Evolutionary conservation across 2,888 invertebrate genomes (phyloP), one percentile per base, ranked within the genome.

Genomic region (Crossocerus cetratus): DNA sequence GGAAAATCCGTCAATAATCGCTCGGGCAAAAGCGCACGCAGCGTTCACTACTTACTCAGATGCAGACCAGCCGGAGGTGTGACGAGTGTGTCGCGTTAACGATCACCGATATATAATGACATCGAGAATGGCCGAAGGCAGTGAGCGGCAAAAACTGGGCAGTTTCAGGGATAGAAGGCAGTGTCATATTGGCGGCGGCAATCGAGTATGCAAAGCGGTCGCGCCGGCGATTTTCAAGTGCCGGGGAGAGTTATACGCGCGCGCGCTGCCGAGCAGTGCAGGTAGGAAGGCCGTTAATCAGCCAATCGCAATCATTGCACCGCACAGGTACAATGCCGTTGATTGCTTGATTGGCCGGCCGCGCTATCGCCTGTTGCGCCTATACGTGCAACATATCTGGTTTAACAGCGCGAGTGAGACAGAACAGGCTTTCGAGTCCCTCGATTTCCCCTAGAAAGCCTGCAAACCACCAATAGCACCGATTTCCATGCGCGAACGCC

Each of bases 161-260:
- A 32, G 32, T 32, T 32, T 32, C 60, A 64, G 20, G 54, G 81
- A 73, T 76, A 72, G 74, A 72, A 76, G 76, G 76, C 66, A 66
- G 65, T 54, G 59, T 55, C 69, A 62, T 73, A 49, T 60, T 66
- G 64, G 63, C 69, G 32, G 32, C 42, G 62, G 66, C 78, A 74
- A 76, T 83, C 82, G 78, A 78, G 83, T 81, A 83, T 81, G 82
- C 83, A 83, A 82, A 82, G 70, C 72, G 69, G 60, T 56, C 64
- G 68, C 72, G 69, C 69, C 49, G 13, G 43, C 13, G 16, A 16
- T 49, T 32, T 32, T 32, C 32, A 32, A 49, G 49, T 49, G 16
- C 49, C n/a, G 14, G 72, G 56, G 59, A 75, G 71, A 72, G 80
- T 78, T 82, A 74, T 71, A n/a, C n/a, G 69, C 72, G 64, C 63